phyloP scores from a whole-genome alignment of 1,140 invertebrate species.

The Pogonomyrmex californicus region DNA sequence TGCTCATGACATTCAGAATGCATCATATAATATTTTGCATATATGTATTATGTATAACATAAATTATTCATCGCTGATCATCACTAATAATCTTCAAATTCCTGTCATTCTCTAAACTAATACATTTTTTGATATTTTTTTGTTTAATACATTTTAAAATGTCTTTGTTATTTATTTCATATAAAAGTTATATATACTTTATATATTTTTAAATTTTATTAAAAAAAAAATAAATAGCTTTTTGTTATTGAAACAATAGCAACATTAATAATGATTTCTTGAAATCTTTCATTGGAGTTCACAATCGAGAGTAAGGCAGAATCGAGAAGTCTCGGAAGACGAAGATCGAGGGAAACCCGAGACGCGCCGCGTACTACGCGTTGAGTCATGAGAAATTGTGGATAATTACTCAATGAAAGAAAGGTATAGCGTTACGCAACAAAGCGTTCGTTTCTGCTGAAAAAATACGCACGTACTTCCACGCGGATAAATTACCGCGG shows the following conservation, averaged over 20 bases:
- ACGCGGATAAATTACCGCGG: conserved; percentile 68
- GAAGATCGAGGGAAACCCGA: conserved; percentile 54
- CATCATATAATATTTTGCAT: not conserved
- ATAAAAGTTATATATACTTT: not conserved
- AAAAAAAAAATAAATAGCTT: not conserved
- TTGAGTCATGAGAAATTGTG: conserved; percentile 43
- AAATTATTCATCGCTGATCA: not conserved
- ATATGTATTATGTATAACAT: not conserved
- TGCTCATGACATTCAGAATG: not conserved
- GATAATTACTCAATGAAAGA: conserved; percentile 60
- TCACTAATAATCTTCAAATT: not conserved
- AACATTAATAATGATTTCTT: not conserved
- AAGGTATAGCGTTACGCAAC: conserved; percentile 61
- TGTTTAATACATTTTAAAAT: not conserved
- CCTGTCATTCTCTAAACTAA: not conserved
- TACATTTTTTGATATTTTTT: not conserved
- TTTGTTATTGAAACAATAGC: not conserved
- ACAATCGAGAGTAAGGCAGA: not conserved
- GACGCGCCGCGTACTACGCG: conserved; percentile 25
- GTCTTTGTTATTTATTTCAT: not conserved
- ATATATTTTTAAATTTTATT: not conserved
- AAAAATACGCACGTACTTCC: conserved; percentile 58
- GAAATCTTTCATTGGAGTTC: not conserved
- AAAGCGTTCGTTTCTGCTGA: conserved; percentile 28
- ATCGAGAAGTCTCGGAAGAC: conserved; percentile 26